Conservation (phyloP, 2,797 vertebrate species). For the Rachycentron canadum region DNA sequence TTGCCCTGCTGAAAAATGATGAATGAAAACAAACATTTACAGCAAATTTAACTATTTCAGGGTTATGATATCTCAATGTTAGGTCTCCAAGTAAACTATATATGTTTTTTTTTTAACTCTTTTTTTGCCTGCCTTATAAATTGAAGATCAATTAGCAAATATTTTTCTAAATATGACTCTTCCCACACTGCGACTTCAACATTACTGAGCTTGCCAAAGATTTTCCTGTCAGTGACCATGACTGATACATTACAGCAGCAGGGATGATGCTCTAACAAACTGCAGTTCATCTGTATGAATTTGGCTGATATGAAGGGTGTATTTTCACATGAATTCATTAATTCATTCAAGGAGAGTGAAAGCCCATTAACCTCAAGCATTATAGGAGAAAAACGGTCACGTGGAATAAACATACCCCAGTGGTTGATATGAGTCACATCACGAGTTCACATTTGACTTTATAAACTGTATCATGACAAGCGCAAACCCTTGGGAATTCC, state of each 20-base stretch:
- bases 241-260: background rate
- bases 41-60: background rate
- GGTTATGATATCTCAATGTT: background rate
- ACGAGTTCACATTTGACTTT: conserved; percentile 30
- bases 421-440: conserved; percentile 54
- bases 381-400: conserved; percentile 36
- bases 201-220: background rate
- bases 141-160: background rate
- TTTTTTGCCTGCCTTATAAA: background rate
- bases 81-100: background rate
- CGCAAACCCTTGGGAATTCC: conserved; percentile 47
- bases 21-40: background rate
- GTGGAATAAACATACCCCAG: conserved; percentile 32
- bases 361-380: conserved; percentile 5
- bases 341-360: background rate
- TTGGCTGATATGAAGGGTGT: background rate
- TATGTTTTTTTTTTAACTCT: background rate
- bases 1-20: no score
- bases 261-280: background rate
- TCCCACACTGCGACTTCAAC: background rate
- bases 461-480: conserved; percentile 43
- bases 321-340: conserved; percentile 14
- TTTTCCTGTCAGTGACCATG: background rate
- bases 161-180: background rate
- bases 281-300: background rate